Percentiles rank a stretch among this genome's conserved stretches.
Conservation (phyloP, 2,113 vertebrate genomes). For the Nannospalax galili region DNA sequence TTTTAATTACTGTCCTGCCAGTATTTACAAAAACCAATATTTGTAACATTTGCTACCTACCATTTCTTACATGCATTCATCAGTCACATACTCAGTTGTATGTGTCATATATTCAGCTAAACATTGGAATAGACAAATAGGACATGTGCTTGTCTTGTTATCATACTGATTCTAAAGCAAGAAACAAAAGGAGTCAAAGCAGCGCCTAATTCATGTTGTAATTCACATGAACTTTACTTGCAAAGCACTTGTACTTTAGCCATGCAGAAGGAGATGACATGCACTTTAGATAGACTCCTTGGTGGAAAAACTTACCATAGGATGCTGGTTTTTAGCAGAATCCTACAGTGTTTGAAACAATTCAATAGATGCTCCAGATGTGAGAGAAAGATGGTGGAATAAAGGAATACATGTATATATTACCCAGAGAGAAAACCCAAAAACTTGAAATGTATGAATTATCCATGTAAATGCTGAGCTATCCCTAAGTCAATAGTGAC, state of each 20-base stretch:
- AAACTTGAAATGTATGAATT: background rate
- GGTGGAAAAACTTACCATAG: background rate
- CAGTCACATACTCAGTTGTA: background rate
- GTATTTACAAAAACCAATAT: background rate
- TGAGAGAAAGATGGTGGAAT: background rate
- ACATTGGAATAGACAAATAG: conserved; percentile 28
- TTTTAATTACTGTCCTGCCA: background rate
- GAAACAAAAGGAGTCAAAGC: background rate
- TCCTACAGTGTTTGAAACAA: background rate
- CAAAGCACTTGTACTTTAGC: too few species aligned
- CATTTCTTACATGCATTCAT: background rate
- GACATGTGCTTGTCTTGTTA: background rate
- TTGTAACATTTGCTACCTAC: background rate
- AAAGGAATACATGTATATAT: background rate
- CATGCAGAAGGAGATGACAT: background rate
- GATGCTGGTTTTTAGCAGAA: background rate
- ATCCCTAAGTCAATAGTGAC: background rate
- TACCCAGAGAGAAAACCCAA: background rate
- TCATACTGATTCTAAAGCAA: background rate
- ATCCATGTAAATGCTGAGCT: background rate
- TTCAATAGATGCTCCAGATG: background rate
- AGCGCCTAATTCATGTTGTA: background rate
- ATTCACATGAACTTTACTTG: too few species aligned
- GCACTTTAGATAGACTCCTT: background rate
- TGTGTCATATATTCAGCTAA: background rate